A percentile compares a stretch with the other conserved stretches of the same genome.
Conservation (phyloP, 2,113 vertebrate genomes). For the Azemiops feae region DNA sequence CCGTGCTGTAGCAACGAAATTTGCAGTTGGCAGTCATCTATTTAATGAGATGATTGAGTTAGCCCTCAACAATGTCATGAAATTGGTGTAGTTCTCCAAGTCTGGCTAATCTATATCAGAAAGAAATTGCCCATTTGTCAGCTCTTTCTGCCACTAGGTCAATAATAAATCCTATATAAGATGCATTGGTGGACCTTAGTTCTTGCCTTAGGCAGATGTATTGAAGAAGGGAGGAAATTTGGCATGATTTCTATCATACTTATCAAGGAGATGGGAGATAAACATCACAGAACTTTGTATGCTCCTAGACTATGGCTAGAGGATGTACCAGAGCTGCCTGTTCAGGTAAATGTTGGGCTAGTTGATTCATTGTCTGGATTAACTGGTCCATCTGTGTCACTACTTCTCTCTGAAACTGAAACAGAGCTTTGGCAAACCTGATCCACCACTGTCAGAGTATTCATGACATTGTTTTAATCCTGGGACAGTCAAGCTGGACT, state of each 20-base stretch:
- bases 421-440: neutral
- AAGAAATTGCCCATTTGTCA: neutral
- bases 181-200: neutral
- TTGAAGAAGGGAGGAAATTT: neutral
- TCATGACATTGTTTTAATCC: neutral
- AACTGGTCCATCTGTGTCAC: neutral
- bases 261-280: neutral
- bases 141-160: neutral
- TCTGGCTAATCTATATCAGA: neutral
- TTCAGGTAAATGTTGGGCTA: neutral
- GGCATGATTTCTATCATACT: neutral
- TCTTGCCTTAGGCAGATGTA: neutral
- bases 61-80: neutral
- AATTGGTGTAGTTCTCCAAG: neutral
- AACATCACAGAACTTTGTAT: neutral
- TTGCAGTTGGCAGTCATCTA: neutral
- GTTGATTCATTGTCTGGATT: neutral
- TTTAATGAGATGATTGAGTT: neutral
- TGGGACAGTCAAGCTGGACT: neutral
- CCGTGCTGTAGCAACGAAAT: neutral
- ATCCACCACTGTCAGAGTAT: neutral
- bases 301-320: neutral
- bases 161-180: neutral
- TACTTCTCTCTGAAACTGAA: neutral
- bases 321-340: neutral